These are phyloP conservation scores for Eubucco bourcierii DNA, from an alignment of 2,113 vertebrate genomes.

Conservation along the genomic window DNA sequence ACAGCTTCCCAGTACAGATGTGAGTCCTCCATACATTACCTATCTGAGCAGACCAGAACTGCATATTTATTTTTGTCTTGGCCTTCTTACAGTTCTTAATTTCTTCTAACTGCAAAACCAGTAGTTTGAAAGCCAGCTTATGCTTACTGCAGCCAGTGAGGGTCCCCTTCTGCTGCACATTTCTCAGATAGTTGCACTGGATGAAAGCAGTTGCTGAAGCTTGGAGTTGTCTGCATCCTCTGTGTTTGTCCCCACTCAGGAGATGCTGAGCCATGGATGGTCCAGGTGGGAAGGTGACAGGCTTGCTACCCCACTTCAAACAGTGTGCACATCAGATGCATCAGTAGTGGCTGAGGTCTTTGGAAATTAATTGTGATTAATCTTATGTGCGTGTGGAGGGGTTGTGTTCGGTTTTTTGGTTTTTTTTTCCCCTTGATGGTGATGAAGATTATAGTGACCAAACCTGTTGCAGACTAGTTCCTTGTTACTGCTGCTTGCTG, in stretches of 20 bases:
- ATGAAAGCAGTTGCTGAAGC: not conserved
- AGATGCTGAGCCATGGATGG: not conserved
- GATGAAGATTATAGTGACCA: not conserved
- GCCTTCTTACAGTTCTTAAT: not conserved
- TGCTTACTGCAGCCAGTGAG: not conserved
- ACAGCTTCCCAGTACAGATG: not conserved
- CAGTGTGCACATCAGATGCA: not conserved
- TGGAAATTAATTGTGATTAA: constrained; percentile 31
- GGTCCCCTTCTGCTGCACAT: not conserved
- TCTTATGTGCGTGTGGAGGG: not conserved
- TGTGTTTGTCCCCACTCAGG: not conserved
- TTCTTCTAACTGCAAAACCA: not conserved
- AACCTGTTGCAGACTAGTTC: not conserved
- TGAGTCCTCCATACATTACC: not conserved
- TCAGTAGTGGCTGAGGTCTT: not conserved
- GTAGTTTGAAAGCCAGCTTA: not conserved
- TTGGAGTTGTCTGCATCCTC: not conserved
- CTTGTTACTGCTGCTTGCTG: not conserved
- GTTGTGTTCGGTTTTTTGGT: too few relatives aligned
- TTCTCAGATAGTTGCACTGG: not conserved
- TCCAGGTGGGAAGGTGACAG: not conserved
- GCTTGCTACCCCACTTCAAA: not conserved
- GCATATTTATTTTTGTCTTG: not conserved
- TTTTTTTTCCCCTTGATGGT: not conserved
- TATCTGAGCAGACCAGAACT: not conserved